phyloP scores from a whole-genome alignment of 37 sponge, comb jelly and placozoan species.

The Haliclona indistincta region DNA sequence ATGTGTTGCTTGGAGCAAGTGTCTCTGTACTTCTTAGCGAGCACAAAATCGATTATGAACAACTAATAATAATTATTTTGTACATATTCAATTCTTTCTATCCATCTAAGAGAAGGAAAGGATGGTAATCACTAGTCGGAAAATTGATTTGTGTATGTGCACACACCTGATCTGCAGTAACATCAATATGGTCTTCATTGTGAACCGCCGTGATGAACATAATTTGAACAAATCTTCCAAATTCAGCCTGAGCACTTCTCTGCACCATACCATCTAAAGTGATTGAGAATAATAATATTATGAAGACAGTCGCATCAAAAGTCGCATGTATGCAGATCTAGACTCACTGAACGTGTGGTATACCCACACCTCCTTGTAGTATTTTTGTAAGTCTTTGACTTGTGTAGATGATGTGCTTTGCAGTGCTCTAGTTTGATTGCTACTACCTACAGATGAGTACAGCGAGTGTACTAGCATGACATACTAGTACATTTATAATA shows the following conservation, averaged over 20 bases:
- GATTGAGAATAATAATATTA: background rate
- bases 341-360: conserved; percentile 91
- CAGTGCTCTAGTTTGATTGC: conserved; percentile 97
- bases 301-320: background rate
- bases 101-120: background rate
- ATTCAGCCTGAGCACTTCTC: conserved; percentile 95
- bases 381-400: conserved; percentile 97
- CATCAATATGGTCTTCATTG: conserved; percentile 99
- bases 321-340: background rate
- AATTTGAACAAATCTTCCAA: conserved; percentile 99
- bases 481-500: conserved; percentile 95
- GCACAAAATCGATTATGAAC: conserved; percentile 96
- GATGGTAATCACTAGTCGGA: background rate
- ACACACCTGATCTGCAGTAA: conserved; percentile 11
- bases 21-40: conserved; percentile 99
- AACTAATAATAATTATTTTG: conserved; percentile 90
- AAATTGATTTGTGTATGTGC: background rate
- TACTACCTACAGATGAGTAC: conserved; percentile 64
- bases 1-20: conserved; percentile 93
- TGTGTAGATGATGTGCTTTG: conserved; percentile 94
- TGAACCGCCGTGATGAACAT: conserved; percentile 92
- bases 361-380: conserved; percentile 96
- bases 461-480: background rate
- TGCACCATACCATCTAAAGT: conserved; percentile 90
- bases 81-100: conserved; percentile 94